phyloP scores from a whole-genome alignment of 2,888 invertebrate species.

The Hololepta plana region DNA sequence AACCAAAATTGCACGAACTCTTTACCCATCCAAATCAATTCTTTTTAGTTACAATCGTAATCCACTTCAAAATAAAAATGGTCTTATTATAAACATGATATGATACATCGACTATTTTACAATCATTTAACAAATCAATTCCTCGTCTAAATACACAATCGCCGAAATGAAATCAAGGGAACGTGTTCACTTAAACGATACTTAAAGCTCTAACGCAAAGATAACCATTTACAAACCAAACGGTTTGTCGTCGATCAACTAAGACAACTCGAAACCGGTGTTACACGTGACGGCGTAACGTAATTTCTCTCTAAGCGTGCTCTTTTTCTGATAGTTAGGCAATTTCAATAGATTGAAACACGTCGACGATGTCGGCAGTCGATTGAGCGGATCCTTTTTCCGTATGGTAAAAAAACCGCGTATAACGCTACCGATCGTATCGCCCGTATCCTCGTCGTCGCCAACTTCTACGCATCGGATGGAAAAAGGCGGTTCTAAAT shows the following conservation, averaged over 20 bases:
- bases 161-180: no score
- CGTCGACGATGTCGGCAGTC: conserved; percentile 96
- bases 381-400: conserved; percentile 82
- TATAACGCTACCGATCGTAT: conserved; percentile 83
- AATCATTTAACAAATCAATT: no score
- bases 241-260: conserved; percentile 27
- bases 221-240: no score
- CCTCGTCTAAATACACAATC: no score
- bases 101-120: no score
- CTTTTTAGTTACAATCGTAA: no score
- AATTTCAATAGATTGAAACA: conserved; percentile 96
- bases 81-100: no score
- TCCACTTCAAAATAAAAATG: no score
- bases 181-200: no score
- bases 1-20: no score
- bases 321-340: conserved; percentile 95
- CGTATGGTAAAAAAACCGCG: conserved; percentile 95
- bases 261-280: conserved; percentile 98
- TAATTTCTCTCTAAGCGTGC: conserved; percentile 85
- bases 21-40: no score
- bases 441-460: conserved; percentile 89
- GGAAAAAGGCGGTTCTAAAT: conserved; percentile 93
- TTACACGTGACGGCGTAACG: conserved; percentile 95
- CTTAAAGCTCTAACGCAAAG: no score
- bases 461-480: conserved; percentile 98